A percentile compares a stretch with the other conserved stretches of the same genome.
Evolutionary conservation across 2,888 invertebrate genomes (phyloP).

Genomic region (Acleris emargana): DNA sequence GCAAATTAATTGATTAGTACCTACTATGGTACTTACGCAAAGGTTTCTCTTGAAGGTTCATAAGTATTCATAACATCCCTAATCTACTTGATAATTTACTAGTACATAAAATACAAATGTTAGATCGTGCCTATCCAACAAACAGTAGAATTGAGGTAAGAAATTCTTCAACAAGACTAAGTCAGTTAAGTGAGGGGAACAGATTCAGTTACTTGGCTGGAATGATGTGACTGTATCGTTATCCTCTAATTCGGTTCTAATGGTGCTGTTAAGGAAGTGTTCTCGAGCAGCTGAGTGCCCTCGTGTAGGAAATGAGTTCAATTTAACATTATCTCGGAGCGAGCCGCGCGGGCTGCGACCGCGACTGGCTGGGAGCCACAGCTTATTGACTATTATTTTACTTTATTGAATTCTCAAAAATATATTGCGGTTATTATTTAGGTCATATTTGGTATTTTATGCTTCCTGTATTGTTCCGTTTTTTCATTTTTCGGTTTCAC

Average conservation of each 20-base stretch:
- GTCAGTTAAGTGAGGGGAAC: constrained; percentile 7
- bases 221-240: constrained; percentile 52
- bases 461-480: no score
- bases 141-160: background rate
- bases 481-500: no score
- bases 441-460: no score
- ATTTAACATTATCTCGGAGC: constrained; percentile 74
- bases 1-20: constrained; percentile 20
- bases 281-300: constrained; percentile 51
- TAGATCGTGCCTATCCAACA: no score
- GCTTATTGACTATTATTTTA: constrained; percentile 52
- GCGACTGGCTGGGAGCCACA: constrained; percentile 61
- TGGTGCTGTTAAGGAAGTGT: constrained; percentile 61
- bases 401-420: no score
- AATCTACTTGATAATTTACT: no score
- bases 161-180: background rate
- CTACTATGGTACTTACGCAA: background rate
- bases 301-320: constrained; percentile 73
- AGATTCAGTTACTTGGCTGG: constrained; percentile 44
- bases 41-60: no score
- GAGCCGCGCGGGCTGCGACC: constrained; percentile 58
- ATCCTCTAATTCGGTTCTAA: constrained; percentile 62
- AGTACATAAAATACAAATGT: no score
- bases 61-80: no score
- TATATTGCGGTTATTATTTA: no score